Evolutionary conservation across 2,888 invertebrate species (phyloP).

Genomic region (Suillia variegata): DNA sequence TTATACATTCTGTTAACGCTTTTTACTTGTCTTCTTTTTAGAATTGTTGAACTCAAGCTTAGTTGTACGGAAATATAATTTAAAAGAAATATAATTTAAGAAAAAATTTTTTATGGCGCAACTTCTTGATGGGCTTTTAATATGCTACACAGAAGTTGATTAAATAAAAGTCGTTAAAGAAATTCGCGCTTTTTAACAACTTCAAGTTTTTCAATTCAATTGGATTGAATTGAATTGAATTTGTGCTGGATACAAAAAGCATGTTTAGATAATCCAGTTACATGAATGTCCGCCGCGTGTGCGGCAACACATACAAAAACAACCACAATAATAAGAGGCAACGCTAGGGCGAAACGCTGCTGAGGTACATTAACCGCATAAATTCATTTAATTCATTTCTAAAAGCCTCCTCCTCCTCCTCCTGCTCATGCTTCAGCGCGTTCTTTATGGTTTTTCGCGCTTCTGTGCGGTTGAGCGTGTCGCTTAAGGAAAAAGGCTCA

Average conservation of each 20-base stretch:
- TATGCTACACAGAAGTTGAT: conserved; percentile 10
- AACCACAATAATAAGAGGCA: too few relatives aligned
- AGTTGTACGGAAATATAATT: too few relatives aligned
- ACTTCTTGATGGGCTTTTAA: conserved; percentile 19
- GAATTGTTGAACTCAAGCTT: too few relatives aligned
- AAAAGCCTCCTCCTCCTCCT: conserved; percentile 12
- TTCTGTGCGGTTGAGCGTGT: background rate
- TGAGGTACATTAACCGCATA: conserved; percentile 13
- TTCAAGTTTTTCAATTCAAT: conserved; percentile 13
- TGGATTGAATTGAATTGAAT: too few relatives aligned
- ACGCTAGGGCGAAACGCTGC: too few relatives aligned
- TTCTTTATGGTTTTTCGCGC: background rate
- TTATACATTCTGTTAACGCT: too few relatives aligned
- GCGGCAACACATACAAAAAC: too few relatives aligned
- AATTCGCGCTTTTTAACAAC: conserved; percentile 10
- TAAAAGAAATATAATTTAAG: too few relatives aligned
- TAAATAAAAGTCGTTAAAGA: conserved; percentile 15
- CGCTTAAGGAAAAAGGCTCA: background rate
- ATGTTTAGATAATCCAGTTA: conserved; percentile 7
- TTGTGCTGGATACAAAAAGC: conserved; percentile 3
- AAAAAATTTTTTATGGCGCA: conserved; percentile 7
- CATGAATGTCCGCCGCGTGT: too few relatives aligned
- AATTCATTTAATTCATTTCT: conserved; percentile 16
- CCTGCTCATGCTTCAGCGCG: too few relatives aligned
- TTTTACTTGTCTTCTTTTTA: too few relatives aligned